Conservation (phyloP, 2,113 vertebrate species). For the Trinectes maculatus region DNA sequence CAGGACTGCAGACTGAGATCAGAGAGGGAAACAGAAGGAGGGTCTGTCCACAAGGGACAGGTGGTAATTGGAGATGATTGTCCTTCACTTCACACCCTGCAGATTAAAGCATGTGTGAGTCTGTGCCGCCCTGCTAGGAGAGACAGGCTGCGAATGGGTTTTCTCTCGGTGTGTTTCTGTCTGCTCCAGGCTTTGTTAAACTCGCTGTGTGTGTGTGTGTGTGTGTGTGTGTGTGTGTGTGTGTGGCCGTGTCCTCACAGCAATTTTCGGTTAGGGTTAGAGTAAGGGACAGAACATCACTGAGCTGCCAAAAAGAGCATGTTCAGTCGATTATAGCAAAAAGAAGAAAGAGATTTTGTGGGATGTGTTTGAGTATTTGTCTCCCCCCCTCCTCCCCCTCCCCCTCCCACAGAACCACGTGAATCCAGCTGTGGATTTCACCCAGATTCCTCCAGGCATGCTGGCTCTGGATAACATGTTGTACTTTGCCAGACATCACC, state of each 20-base stretch:
- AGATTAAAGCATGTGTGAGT: slow-evolving; percentile 18
- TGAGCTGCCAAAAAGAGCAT: neutral
- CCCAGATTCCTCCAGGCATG: slow-evolving; percentile 98
- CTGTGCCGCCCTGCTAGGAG: neutral
- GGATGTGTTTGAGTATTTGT: neutral
- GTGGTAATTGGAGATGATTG: slow-evolving; percentile 34
- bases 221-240: neutral
- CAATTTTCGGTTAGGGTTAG: too few species aligned
- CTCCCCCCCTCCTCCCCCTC: slow-evolving; percentile 1
- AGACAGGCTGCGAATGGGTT: neutral
- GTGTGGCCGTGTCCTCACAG: too few species aligned
- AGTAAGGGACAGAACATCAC: neutral
- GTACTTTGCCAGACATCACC: slow-evolving; percentile 95
- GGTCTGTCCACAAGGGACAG: slow-evolving; percentile 9
- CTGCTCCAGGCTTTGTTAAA: too few species aligned
- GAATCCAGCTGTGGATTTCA: slow-evolving; percentile 98
- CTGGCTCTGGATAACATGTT: slow-evolving; percentile 97
- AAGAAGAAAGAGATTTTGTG: slow-evolving; percentile 8
- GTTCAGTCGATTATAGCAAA: neutral
- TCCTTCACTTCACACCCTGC: slow-evolving; percentile 11
- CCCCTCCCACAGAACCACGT: slow-evolving; percentile 89
- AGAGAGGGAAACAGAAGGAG: neutral
- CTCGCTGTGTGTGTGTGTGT: neutral
- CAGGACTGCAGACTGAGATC: neutral
- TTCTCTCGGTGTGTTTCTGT: too few species aligned